Conservation (phyloP, 1,140 invertebrate species). For the Drosophila arizonae region DNA sequence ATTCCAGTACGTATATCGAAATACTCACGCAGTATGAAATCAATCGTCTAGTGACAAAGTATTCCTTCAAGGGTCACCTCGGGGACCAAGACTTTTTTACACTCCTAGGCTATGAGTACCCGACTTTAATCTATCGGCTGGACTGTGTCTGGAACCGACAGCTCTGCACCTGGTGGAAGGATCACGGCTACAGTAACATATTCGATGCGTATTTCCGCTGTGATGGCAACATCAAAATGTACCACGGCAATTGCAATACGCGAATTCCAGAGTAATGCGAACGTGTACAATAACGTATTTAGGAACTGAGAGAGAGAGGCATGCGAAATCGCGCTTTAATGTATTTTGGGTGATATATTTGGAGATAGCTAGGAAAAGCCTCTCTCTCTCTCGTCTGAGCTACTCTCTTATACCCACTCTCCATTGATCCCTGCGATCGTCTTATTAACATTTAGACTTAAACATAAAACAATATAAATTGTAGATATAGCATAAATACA, state of each 20-base stretch:
- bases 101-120: conserved; percentile 87
- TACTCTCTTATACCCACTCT: too few relatives aligned
- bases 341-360: not conserved
- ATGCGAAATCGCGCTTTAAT: not conserved
- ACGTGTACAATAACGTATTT: conserved; percentile 4
- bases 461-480: too few relatives aligned
- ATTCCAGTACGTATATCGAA: conserved; percentile 85
- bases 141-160: conserved; percentile 94
- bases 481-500: too few relatives aligned
- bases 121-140: conserved; percentile 89
- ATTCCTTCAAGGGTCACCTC: conserved; percentile 90
- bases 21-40: conserved; percentile 85
- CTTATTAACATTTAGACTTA: too few relatives aligned
- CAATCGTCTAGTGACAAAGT: conserved; percentile 87
- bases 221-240: conserved; percentile 87
- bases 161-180: conserved; percentile 92
- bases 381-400: not conserved
- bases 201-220: conserved; percentile 91
- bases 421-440: too few relatives aligned
- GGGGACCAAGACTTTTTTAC: conserved; percentile 96
- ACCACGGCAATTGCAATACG: conserved; percentile 94
- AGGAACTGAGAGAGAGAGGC: not conserved
- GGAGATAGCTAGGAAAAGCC: not conserved
- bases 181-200: conserved; percentile 90
- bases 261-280: conserved; percentile 85